Base-by-base conservation (phyloP, 2,113 vertebrate genomes). In the Emberiza fucata region DNA sequence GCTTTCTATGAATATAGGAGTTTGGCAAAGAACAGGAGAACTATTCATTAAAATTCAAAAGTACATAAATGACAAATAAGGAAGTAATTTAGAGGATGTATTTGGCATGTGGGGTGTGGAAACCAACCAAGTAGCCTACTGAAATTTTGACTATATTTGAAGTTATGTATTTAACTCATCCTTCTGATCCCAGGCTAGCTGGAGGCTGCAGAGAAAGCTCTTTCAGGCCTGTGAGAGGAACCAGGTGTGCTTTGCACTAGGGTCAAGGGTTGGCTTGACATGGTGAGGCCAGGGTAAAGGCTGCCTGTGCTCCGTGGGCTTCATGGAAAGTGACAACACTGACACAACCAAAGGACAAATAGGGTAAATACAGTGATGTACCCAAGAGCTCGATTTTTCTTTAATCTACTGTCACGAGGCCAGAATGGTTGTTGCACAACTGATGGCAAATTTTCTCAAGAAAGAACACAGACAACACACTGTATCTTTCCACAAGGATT, bases 21-120 rank as follows among this genome's bases (percentile, higher is more conserved):
- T 95, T 97, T 97, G 97, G 97, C 97, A 97, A 97, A 89, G 95
- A 94, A 91, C 81, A 56, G 86, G 78, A 95, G 95, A 97, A 96
- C 93, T 96, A 96, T 97, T 97, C 95, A 97, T 97, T 97, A 96
- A 96, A 97, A 96, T 97, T 96, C 95, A 97, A 86, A 97, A 97
- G 95, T 96, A 97, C 94, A 97, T 96, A 97, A 97, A 97, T 96
- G 96, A 97, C 97, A 97, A 97, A 97, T 96, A 97, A 95, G 97
- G 96, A 96, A 97, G 97, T 95, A 95, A 97, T 96, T 96, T 96
- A 97, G 94, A 96, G 90, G 94, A 97, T 94, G 95, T 94, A 90
- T 96, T 97, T 97, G 97, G 95, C 95, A 95, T 90, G 88, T 92
- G 81, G 95, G 90, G 92, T 94, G 90, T 95, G 94, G 94, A 96